Evolutionary conservation across 2,797 vertebrate species (phyloP), one percentile per base, ranked within the genome.

Genomic region (Orestias chungarensis): DNA sequence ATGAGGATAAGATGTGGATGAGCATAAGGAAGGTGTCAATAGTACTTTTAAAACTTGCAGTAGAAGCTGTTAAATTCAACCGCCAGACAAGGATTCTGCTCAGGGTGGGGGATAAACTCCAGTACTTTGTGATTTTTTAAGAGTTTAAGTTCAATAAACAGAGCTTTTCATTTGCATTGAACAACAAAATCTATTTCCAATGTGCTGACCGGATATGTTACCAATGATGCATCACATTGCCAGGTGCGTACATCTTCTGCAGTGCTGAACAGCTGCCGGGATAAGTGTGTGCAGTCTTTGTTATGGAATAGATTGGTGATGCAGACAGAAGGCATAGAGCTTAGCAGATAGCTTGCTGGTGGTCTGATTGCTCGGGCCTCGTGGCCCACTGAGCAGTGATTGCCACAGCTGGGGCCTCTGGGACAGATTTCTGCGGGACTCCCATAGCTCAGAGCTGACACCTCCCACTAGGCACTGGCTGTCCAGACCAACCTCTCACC

Each of bases 331-430:
- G 64, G 90, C 84, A 91, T 87, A 81, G 89, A 90, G 93, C 92
- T 93, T 90, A 75, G 93, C 92, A 94, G 94, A 94, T 93, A 52
- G 49, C 84, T 73, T 81, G 93, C 93, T 90, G 91, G 91, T 91
- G 89, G 88, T 84, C 83, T 94, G 91, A 93, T 91, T 92, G 89
- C 89, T 87, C 82, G 70, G 88, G 85, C 88, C 88, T 86, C 79
- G 87, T 87, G 86, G 88, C 90, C 90, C 89, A 88, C 88, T 93
- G 91, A 93, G 89, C 92, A 90, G 86, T 92, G 90, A 93, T 92
- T 92, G 91, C 89, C 90, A 89, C 92, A 92, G 93, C 93, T 93
- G 92, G 88, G 92, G 87, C 90, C 91, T 89, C 82, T 80, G 80
- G 90, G 88, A 91, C 82, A 86, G 87, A 88, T 92, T 92, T 90